Conservation (phyloP, 2,888 invertebrate genomes). For the Lasioglossum pauxillum region DNA sequence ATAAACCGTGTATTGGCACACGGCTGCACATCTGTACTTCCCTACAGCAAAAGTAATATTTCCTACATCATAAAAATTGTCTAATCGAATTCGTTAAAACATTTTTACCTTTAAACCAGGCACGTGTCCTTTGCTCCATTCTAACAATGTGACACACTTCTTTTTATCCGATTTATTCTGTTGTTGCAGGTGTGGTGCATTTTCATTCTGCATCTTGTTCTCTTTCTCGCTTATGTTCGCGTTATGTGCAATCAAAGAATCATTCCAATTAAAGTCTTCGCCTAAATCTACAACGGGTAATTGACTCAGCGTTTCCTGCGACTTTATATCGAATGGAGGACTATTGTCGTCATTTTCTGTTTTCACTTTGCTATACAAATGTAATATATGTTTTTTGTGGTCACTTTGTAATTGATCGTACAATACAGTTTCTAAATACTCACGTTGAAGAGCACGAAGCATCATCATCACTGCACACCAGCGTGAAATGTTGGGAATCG, state of each 20-base stretch:
- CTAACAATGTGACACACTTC: conserved; percentile 60
- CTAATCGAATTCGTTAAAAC: background rate
- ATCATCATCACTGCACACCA: background rate
- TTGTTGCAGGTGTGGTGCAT: background rate
- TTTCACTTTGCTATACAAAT: background rate
- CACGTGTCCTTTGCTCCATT: conserved; percentile 83
- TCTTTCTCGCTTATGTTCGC: background rate
- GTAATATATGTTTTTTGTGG: background rate
- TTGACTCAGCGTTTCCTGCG: conserved; percentile 66
- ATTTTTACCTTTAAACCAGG: conserved; percentile 70
- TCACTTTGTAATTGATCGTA: background rate
- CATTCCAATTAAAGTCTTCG: conserved; percentile 77
- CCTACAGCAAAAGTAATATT: conserved; percentile 62
- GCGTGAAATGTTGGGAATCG: conserved; percentile 43
- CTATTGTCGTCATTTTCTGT: conserved; percentile 14
- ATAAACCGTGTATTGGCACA: conserved; percentile 21
- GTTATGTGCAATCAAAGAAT: conserved; percentile 34
- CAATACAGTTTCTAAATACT: conserved; percentile 13
- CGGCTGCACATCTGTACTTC: conserved; percentile 71
- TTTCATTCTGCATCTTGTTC: conserved; percentile 1
- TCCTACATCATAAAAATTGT: background rate
- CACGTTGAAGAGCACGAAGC: background rate
- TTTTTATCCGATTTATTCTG: conserved; percentile 30
- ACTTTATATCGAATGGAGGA: conserved; percentile 33
- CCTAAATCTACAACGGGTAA: conserved; percentile 80